Evolutionary conservation across 2,797 vertebrate species (phyloP), one percentile per base, ranked within the genome.

Genomic region (Acrossocheilus fasciatus): DNA sequence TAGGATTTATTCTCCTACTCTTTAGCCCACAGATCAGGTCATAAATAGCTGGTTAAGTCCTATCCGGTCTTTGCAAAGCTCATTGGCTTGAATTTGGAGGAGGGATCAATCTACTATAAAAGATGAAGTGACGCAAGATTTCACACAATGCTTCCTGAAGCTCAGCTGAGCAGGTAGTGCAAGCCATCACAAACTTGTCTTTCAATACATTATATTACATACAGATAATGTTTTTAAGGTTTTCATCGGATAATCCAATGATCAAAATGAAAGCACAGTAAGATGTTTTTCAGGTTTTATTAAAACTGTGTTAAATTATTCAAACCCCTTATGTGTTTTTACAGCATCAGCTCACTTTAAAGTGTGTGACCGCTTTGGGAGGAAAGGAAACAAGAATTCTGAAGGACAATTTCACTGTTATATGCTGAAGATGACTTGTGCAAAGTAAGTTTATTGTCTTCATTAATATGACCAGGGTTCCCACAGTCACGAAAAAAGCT

Each of bases 361-460:
- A 45, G 57, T 36, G 26, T 66, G 54, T 45, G 54, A 17, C n/a
- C 1, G 2, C 18, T 88, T 69, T n/a, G 52, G 12, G 15, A 26
- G 23, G 12, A 15, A n/a, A n/a, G 11, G 1, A 41, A 39, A 39
- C 10, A 66, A n/a, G 1, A 18, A 3, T 54, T 68, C 15, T 54
- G 17, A 23, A 39, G 75, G 30, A 43, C 26, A 8, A n/a, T 50
- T 66, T 54, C 34, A 45, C 36, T 6, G 4, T 12, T 30, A 52
- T n/a, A 66, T 18, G 9, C 45, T n/a, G 45, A 84, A 50, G 70
- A 86, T 88, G 86, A 59, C 81, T 20, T 88, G 77, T 64, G 45
- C 64, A 57, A 81, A 76, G 84, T 89, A 86, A 86, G 89, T 86
- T 36, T 64, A n/a, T 23, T 5, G 8, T 8, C 30, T 18, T 30